Conservation (phyloP, 2,888 invertebrate genomes). For the Stomorhina lunata region DNA sequence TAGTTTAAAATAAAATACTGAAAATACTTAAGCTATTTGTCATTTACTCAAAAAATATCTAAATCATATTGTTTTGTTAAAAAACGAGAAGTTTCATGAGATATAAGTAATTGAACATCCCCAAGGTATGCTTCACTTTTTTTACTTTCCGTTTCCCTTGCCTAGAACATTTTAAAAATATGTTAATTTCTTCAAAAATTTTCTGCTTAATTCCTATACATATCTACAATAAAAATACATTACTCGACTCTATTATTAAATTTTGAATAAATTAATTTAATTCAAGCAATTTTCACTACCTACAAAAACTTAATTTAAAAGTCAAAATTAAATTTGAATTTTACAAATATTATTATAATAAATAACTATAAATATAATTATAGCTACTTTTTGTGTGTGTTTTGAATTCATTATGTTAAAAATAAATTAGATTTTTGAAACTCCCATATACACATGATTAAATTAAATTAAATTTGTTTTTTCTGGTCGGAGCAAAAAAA, state of each 20-base stretch:
- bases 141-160: not conserved
- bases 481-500: not conserved
- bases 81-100: not conserved
- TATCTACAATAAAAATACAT: too few relatives aligned
- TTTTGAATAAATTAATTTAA: not conserved
- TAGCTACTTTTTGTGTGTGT: too few relatives aligned
- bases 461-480: slow-evolving; percentile 1
- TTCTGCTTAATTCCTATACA: too few relatives aligned
- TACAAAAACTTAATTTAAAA: too few relatives aligned
- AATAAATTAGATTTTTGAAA: not conserved
- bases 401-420: slow-evolving; percentile 3
- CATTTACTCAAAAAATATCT: not conserved
- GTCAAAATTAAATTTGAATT: not conserved
- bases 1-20: too few relatives aligned
- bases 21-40: too few relatives aligned
- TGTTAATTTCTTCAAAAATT: too few relatives aligned
- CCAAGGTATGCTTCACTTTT: not conserved
- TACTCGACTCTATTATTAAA: not conserved
- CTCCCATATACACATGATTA: not conserved
- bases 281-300: too few relatives aligned
- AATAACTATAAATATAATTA: slow-evolving; percentile 3
- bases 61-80: not conserved
- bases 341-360: not conserved
- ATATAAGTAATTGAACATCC: not conserved
- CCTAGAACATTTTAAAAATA: too few relatives aligned